Evolutionary conservation across 2,797 vertebrate species (phyloP).

Genomic region (Enteromius unitaeniatus): DNA sequence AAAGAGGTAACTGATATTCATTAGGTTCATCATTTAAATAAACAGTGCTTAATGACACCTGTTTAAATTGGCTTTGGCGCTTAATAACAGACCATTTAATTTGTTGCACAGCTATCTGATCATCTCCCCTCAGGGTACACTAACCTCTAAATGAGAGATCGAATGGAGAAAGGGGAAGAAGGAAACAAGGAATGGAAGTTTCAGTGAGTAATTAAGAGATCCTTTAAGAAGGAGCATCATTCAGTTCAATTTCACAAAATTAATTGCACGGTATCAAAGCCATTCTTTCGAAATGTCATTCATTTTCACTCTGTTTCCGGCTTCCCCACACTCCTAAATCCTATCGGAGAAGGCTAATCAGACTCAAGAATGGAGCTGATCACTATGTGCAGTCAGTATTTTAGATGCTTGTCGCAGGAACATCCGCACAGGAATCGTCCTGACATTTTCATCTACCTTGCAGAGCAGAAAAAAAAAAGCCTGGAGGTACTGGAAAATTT

Average conservation of each 20-base stretch:
- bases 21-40: conserved; percentile 60
- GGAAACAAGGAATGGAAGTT: conserved; percentile 31
- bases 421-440: not conserved
- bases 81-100: conserved; percentile 60
- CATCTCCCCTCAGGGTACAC: conserved; percentile 46
- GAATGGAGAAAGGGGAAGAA: conserved; percentile 28
- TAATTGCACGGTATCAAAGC: conserved; percentile 39
- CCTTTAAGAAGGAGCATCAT: not conserved
- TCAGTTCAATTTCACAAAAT: conserved; percentile 41
- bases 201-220: conserved; percentile 35
- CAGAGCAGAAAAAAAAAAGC: not conserved
- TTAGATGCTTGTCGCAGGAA: not conserved
- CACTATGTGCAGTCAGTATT: conserved; percentile 1
- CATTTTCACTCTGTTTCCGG: not conserved
- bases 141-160: conserved; percentile 48
- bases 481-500: not conserved
- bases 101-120: conserved; percentile 45
- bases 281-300: conserved; percentile 4
- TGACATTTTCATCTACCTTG: conserved; percentile 15
- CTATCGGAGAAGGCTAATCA: conserved; percentile 15
- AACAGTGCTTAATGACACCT: conserved; percentile 59
- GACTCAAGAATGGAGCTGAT: conserved; percentile 23
- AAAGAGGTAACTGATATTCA: conserved; percentile 44
- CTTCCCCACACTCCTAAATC: not conserved
- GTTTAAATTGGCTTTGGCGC: conserved; percentile 55